Base-by-base conservation (phyloP, 2,797 vertebrate genomes). In the Cynodonichthys magdalenae region DNA sequence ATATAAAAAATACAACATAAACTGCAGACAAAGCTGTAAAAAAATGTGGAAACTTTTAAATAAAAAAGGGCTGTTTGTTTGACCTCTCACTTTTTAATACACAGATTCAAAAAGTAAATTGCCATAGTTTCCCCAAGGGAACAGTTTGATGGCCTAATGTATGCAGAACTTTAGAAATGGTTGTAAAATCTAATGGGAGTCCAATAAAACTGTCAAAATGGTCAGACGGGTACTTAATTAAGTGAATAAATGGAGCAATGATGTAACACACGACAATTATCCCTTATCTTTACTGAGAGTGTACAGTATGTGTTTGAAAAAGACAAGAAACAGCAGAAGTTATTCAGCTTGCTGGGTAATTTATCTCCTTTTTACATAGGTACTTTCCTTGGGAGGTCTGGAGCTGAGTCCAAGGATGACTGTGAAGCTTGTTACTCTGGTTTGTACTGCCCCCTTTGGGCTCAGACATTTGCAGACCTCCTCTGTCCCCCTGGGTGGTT, bases 401-500 rank as follows among this genome's bases (percentile, higher is more conserved):
- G 92, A 2, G 94, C 93, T 0, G 77, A 63, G n/a, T 93, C 93
- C 0, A 86, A 89, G 67, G 89, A 82, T 1, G 77, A 92, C 60
- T 97, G 96, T 85, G 80, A 79, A 24, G 41, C 88, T 15, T 98
- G 97, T 85, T 90, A 91, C 17, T 82, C 89, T 2, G 95, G 96
- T 3, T 93, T 81, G 20, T 96, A 90, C 80, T 99, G 96, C 78
- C 87, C 92, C 8, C 75, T 80, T 3, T 94, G 91, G 68, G 95
- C 93, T 87, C 95, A 87, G 75, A 55, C 82, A 19, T 93, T 89
- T 42, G 93, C 89, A 0, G 86, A 94, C 48, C 90, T 90, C 7
- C 53, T 73, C 9, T 98, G 96, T 73, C 89, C 92, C 53, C 86
- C 87, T 2, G 96, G 96, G 12, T 96, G 95, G 95, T 96, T 95